Evolutionary conservation across 2,888 invertebrate genomes (phyloP).

Genomic region (Cryptocephalus primarius): DNA sequence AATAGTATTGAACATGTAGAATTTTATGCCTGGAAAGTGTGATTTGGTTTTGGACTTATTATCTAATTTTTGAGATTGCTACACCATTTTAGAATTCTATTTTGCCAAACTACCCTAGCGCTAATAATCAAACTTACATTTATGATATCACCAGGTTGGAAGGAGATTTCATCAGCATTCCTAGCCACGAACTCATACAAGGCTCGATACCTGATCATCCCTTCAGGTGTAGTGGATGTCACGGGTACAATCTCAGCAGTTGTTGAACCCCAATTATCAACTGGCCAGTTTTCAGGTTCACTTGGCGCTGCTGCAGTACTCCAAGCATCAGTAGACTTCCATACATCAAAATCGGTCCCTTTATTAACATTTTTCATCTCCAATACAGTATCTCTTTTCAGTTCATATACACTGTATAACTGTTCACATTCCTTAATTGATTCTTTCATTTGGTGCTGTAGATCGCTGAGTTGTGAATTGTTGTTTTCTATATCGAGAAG

Average conservation of each 20-base stretch:
- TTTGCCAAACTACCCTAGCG: too few relatives aligned
- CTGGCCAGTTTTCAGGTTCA: slow-evolving; percentile 48
- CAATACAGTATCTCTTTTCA: slow-evolving; percentile 42
- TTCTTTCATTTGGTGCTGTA: slow-evolving; percentile 54
- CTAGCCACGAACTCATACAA: slow-evolving; percentile 90
- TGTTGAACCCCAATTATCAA: slow-evolving; percentile 27
- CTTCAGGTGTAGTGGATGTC: slow-evolving; percentile 15
- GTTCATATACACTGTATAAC: slow-evolving; percentile 57
- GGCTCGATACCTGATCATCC: slow-evolving; percentile 65
- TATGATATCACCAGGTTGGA: slow-evolving; percentile 90
- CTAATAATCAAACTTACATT: slow-evolving; percentile 42
- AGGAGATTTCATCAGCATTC: slow-evolving; percentile 83
- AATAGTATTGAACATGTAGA: too few relatives aligned
- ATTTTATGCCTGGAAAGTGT: too few relatives aligned
- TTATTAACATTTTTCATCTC: slow-evolving; percentile 36
- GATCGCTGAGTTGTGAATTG: slow-evolving; percentile 62
- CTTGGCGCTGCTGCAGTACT: slow-evolving; percentile 34
- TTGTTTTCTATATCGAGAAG: slow-evolving; percentile 72
- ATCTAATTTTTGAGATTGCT: too few relatives aligned
- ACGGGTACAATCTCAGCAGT: slow-evolving; percentile 13
- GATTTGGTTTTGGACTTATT: too few relatives aligned
- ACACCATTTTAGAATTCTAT: too few relatives aligned
- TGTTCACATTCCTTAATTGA: slow-evolving; percentile 59
- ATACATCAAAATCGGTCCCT: slow-evolving; percentile 41
- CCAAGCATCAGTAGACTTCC: slow-evolving; percentile 44